A percentile compares a stretch with the other conserved stretches of the same genome.
Evolutionary conservation across 35 echinoderm and acorn worm species (phyloP).

Genomic region (Ptychodera flava): DNA sequence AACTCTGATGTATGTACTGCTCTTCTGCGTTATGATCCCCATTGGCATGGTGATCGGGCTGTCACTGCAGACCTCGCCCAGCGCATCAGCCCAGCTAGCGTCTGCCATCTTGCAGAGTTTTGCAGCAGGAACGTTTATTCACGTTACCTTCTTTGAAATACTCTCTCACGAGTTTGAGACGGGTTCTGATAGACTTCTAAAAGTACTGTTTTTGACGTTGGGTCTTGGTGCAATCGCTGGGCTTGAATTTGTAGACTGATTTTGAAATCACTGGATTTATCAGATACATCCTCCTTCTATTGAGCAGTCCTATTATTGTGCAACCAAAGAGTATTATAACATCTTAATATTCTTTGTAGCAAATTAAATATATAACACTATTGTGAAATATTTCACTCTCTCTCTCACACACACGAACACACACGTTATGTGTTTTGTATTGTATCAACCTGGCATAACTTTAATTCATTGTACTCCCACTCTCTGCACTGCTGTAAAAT

Average conservation of each 20-base stretch:
- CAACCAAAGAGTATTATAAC: not conserved
- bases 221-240: conserved; percentile 64
- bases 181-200: conserved; percentile 46
- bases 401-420: not conserved
- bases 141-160: conserved; percentile 98
- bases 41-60: conserved; percentile 67
- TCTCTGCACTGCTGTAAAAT: no score
- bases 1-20: conserved; percentile 40
- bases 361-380: not conserved
- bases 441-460: no score
- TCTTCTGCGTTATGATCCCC: conserved; percentile 88
- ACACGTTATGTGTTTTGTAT: not conserved
- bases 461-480: no score
- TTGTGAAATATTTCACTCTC: not conserved
- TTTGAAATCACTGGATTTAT: no score
- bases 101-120: conserved; percentile 79
- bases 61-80: conserved; percentile 27
- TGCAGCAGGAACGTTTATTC: conserved; percentile 92
- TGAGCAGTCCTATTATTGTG: not conserved
- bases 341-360: not conserved
- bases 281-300: conserved; percentile 16
- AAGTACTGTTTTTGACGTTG: conserved; percentile 41
- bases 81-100: conserved; percentile 34
- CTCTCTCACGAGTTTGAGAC: conserved; percentile 91
- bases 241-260: no score